These are phyloP conservation scores for Cartodere bifasciata DNA, from an alignment of 2,888 invertebrate genomes.

Conservation along the genomic window DNA sequence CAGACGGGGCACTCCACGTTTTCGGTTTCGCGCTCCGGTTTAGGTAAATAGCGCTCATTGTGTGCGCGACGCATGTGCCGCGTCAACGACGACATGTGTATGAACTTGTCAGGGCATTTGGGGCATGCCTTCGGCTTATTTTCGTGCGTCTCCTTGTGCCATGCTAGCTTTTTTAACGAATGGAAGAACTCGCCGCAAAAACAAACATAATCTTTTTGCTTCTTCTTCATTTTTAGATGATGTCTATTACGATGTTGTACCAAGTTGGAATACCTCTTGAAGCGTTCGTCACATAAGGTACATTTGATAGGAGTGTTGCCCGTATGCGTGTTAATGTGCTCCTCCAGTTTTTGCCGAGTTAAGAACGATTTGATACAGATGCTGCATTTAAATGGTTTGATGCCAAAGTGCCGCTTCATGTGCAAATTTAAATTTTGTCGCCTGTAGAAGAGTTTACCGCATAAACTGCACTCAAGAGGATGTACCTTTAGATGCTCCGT, in stretches of 20 bases:
- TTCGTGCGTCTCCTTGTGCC: conserved; percentile 78
- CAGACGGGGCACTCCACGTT: conserved; percentile 70
- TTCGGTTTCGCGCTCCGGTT: conserved; percentile 45
- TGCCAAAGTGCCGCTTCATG: conserved; percentile 63
- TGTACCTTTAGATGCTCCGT: conserved; percentile 65
- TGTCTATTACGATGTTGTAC: conserved; percentile 72
- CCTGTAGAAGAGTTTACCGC: conserved; percentile 63
- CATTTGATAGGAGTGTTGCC: conserved; percentile 67
- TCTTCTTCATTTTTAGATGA: conserved; percentile 59
- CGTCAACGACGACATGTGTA: conserved; percentile 70
- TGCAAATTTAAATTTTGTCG: conserved; percentile 65
- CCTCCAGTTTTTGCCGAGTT: conserved; percentile 67
- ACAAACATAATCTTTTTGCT: conserved; percentile 41
- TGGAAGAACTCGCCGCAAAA: conserved; percentile 68
- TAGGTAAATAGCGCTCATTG: conserved; percentile 60
- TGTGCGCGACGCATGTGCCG: conserved; percentile 73
- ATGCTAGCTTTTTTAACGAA: conserved; percentile 68
- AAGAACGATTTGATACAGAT: conserved; percentile 73
- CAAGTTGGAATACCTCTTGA: conserved; percentile 72
- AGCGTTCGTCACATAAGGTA: conserved; percentile 64
- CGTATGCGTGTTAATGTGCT: conserved; percentile 74
- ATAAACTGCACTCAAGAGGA: conserved; percentile 70
- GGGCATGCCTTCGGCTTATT: conserved; percentile 70
- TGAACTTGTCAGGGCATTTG: conserved; percentile 76
- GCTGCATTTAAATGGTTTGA: conserved; percentile 55